These are phyloP conservation scores for Pyralis farinalis DNA, from an alignment of 2,888 invertebrate species.

Conservation along the genomic window DNA sequence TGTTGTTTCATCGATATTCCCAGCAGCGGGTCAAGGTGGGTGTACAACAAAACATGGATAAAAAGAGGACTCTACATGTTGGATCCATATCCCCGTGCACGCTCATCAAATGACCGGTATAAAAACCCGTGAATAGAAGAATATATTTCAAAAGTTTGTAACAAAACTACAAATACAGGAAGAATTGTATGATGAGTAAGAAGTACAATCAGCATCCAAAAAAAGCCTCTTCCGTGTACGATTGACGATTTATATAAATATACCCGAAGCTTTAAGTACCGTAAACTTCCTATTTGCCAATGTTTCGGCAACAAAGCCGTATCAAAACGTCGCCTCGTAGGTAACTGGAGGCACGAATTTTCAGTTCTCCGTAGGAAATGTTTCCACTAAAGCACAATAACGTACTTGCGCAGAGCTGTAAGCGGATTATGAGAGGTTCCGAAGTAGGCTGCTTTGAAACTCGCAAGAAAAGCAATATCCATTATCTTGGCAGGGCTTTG, in stretches of 20 bases:
- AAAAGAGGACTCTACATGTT: too few relatives aligned
- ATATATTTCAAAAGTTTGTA: too few relatives aligned
- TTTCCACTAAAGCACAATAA: constrained; percentile 68
- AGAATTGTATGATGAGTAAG: too few relatives aligned
- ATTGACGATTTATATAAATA: constrained; percentile 16
- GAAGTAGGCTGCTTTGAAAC: constrained; percentile 77
- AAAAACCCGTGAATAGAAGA: too few relatives aligned
- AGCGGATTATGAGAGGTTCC: constrained; percentile 76
- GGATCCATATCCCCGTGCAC: too few relatives aligned
- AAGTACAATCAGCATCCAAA: neutral
- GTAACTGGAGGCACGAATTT: constrained; percentile 42
- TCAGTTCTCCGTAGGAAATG: constrained; percentile 49
- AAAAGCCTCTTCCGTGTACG: constrained; percentile 2
- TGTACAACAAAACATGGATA: too few relatives aligned
- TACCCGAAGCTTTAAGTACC: constrained; percentile 14
- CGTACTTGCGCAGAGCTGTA: constrained; percentile 66
- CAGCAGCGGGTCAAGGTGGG: too few relatives aligned
- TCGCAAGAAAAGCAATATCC: constrained; percentile 79
- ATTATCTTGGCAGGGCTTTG: constrained; percentile 72
- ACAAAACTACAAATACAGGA: too few relatives aligned
- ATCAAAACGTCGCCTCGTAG: constrained; percentile 31
- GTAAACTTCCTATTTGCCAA: constrained; percentile 18
- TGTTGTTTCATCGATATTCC: too few relatives aligned
- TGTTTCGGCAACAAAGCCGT: constrained; percentile 38
- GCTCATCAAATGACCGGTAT: too few relatives aligned